A percentile compares a stretch with the other conserved stretches of the same genome.
These are phyloP conservation scores for Orchesella cincta DNA, from an alignment of 1,140 invertebrate genomes.

Conservation along the genomic window DNA sequence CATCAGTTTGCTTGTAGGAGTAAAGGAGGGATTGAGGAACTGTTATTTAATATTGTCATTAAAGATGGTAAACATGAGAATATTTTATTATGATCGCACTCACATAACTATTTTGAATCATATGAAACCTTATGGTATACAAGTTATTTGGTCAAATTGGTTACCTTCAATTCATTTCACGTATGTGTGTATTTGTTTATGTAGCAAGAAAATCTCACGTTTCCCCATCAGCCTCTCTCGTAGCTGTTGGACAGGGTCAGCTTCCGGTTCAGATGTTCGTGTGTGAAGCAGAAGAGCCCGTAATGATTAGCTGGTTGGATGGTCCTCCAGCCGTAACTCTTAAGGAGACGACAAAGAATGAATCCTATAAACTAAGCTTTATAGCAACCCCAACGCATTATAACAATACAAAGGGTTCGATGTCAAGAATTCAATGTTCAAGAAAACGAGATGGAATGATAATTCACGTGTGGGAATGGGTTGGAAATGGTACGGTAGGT, in stretches of 20 bases:
- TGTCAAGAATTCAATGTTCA: not conserved
- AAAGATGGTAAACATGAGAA: no score
- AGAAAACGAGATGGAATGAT: not conserved
- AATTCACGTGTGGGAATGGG: not conserved
- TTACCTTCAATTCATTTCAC: no score
- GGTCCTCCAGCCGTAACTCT: not conserved
- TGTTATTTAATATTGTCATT: no score
- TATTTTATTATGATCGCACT: no score
- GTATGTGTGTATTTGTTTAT: not conserved
- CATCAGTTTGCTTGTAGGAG: no score
- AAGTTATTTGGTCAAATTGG: no score
- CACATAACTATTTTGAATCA: no score
- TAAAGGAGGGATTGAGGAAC: no score
- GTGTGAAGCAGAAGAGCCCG: not conserved
- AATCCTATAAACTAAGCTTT: not conserved
- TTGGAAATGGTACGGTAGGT: no score
- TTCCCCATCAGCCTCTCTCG: not conserved
- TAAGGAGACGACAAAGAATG: not conserved
- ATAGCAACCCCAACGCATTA: not conserved
- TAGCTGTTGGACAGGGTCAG: not conserved
- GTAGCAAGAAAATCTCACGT: not conserved
- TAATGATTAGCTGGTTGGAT: not conserved
- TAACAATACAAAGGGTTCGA: not conserved
- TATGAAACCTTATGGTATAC: no score
- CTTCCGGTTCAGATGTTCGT: not conserved